These are phyloP conservation scores for Rhadinocentrus ornatus DNA, from an alignment of 2,797 vertebrate genomes.

Conservation along the genomic window DNA sequence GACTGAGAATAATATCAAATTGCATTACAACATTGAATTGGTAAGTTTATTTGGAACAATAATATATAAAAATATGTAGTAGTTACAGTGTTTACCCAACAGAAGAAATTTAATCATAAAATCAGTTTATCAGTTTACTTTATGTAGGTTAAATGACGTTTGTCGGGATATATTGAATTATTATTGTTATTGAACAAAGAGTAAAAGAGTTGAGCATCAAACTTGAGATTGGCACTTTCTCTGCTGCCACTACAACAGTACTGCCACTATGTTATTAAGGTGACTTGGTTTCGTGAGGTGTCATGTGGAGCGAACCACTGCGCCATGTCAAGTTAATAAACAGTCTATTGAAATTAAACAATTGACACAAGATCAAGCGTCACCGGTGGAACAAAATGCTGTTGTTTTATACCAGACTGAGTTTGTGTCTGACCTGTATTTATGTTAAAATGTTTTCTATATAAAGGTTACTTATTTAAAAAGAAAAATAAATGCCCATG, in stretches of 20 bases:
- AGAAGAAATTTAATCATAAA: background rate
- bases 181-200: background rate
- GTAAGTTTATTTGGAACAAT: background rate
- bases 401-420: background rate
- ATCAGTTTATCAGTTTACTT: background rate
- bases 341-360: background rate
- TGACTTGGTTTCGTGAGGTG: background rate
- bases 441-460: background rate
- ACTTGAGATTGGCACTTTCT: background rate
- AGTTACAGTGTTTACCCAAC: background rate
- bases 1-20: no score
- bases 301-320: background rate
- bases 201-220: background rate
- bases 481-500: background rate
- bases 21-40: background rate
- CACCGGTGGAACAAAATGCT: background rate
- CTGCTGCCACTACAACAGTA: background rate
- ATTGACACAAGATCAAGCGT: background rate
- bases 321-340: background rate
- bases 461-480: background rate
- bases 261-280: no score
- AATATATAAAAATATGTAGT: background rate
- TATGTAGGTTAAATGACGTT: background rate
- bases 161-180: background rate
- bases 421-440: background rate